A percentile compares a stretch with the other conserved stretches of the same genome.
phyloP scores from a whole-genome alignment of 2,888 invertebrate species.

The Dinocampus coccinellae region DNA sequence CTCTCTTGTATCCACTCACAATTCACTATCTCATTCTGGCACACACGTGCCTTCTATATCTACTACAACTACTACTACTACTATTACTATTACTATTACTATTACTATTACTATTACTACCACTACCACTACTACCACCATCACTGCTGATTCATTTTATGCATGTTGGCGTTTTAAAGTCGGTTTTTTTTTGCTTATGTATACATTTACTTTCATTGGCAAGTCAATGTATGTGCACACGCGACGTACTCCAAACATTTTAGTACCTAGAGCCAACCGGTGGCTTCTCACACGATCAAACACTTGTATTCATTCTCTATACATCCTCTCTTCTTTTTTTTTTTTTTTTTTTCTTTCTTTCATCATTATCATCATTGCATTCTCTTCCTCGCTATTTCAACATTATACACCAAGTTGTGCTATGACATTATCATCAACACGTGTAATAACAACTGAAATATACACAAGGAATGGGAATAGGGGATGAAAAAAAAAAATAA shows the following conservation, averaged over 20 bases:
- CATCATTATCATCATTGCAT: not conserved
- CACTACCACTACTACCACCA: no score
- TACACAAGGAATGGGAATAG: no score
- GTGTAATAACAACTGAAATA: not conserved
- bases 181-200: not conserved
- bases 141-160: not conserved
- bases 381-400: not conserved
- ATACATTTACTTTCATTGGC: not conserved
- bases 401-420: not conserved
- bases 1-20: not conserved
- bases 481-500: no score
- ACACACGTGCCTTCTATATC: slow-evolving; percentile 22
- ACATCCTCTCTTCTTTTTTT: no score
- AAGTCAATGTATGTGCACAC: slow-evolving; percentile 15
- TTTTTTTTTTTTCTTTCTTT: not conserved
- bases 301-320: slow-evolving; percentile 1
- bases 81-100: no score
- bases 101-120: no score
- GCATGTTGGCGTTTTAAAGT: slow-evolving; percentile 24
- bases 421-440: slow-evolving; percentile 9
- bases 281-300: not conserved
- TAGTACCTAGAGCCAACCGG: not conserved
- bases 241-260: slow-evolving; percentile 17
- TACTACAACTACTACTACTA: no score
- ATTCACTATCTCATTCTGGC: slow-evolving; percentile 12